Percentiles rank a stretch among this genome's conserved stretches.
Evolutionary conservation across 2,797 vertebrate species (phyloP).

Genomic region (Neostethus bicornis): DNA sequence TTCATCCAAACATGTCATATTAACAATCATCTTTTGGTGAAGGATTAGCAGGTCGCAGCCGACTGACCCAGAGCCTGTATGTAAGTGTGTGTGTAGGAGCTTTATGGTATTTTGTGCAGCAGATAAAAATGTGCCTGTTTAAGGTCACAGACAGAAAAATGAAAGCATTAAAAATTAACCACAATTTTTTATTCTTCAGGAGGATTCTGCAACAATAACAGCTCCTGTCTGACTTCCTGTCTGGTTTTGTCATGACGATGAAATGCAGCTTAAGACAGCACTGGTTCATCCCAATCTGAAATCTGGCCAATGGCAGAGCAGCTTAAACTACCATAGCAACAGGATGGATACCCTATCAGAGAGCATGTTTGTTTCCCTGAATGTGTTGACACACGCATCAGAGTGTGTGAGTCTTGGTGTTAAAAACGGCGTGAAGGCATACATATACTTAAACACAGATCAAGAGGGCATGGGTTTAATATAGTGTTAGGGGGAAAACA

Average conservation of each 20-base stretch:
- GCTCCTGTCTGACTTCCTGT: slow-evolving; percentile 66
- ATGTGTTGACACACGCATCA: neutral
- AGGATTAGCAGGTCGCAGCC: slow-evolving; percentile 52
- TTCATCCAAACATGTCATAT: slow-evolving; percentile 42
- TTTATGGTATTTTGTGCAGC: slow-evolving; percentile 40
- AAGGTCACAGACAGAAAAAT: slow-evolving; percentile 42
- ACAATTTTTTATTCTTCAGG: slow-evolving; percentile 29
- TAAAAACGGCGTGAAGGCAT: slow-evolving; percentile 2
- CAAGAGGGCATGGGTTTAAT: neutral
- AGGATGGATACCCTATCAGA: slow-evolving; percentile 75
- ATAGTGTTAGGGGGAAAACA: too few species aligned
- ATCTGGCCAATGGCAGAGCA: slow-evolving; percentile 64
- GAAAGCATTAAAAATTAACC: slow-evolving; percentile 13
- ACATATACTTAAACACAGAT: neutral
- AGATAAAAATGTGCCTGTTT: slow-evolving; percentile 28
- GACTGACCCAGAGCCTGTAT: slow-evolving; percentile 12
- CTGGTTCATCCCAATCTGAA: slow-evolving; percentile 12
- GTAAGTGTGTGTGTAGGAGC: slow-evolving; percentile 10
- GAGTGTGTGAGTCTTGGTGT: neutral
- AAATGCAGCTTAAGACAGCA: slow-evolving; percentile 63
- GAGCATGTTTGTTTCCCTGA: slow-evolving; percentile 24
- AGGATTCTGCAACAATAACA: slow-evolving; percentile 8
- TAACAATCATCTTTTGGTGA: slow-evolving; percentile 56
- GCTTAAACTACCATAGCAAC: slow-evolving; percentile 79
- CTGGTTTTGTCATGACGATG: slow-evolving; percentile 68